Conservation (phyloP, 2,888 invertebrate species). For the Biston stratarius region DNA sequence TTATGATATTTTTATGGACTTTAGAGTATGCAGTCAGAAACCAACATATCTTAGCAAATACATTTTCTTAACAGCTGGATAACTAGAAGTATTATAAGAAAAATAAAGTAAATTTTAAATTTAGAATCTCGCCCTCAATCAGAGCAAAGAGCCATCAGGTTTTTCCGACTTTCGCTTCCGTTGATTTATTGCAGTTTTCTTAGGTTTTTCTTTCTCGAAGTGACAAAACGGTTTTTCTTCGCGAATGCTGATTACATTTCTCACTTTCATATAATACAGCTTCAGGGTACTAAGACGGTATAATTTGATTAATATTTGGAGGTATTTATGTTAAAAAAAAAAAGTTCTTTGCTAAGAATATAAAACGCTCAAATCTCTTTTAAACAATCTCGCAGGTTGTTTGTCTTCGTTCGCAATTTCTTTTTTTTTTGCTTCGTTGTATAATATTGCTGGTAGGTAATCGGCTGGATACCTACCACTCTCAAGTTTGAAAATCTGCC, state of each 20-base stretch:
- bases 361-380: neutral
- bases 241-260: constrained; percentile 30
- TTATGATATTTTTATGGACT: no score
- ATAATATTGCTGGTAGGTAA: no score
- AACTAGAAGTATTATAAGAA: neutral
- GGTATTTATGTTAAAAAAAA: neutral
- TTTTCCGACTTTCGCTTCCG: constrained; percentile 26
- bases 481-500: no score
- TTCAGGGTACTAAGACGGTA: no score
- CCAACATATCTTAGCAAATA: no score
- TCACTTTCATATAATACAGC: constrained; percentile 14
- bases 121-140: constrained; percentile 30
- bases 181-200: constrained; percentile 38
- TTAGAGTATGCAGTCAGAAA: no score
- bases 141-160: constrained; percentile 23
- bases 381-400: no score
- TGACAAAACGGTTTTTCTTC: constrained; percentile 39
- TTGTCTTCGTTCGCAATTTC: no score
- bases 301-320: no score
- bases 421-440: no score
- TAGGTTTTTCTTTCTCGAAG: constrained; percentile 32
- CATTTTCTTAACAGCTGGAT: no score
- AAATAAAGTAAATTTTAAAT: constrained; percentile 26
- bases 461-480: no score
- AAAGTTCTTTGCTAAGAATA: neutral